Evolutionary conservation across 1,140 invertebrate species (phyloP), one percentile per base, ranked within the genome.

Genomic region (Drosophila subobscura): DNA sequence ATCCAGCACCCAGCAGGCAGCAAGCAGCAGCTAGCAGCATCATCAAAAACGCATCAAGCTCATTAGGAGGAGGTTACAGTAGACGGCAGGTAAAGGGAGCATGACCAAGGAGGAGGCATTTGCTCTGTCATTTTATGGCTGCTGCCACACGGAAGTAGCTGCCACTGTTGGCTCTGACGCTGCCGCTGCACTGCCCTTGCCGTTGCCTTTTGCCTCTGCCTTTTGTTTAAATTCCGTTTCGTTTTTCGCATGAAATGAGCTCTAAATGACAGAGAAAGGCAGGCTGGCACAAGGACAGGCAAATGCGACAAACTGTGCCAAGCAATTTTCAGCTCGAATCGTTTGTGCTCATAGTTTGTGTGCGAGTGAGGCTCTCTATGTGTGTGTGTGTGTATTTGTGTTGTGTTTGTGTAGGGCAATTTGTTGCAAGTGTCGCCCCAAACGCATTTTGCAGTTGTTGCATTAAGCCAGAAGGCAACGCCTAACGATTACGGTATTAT

Each of bases 21-120:
- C 33, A 27, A 51, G 49, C 70, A 37, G 59, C 63, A 67, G 59
- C 59, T 60, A 77, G 72, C 78, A 76, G 83, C 81, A 85, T 85
- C 81, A 85, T 85, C 81, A 85, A 85, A 85, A 85, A 85, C 81
- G 81, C 81, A 85, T 85, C 81, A 85, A 79, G 66, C 83, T 88
- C 77, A 85, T 85, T 86, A 76, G 72, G 61, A 47, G 33, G 51
- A 54, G 44, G 14, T 16, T 40, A 52, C 50, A 52, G 27, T 52
- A 33, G 29, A 37, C 33, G 4, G 8, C 5, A 4, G 47, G 65
- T 68, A 51, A 54, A 79, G 56, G 50, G 20, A 51, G 37, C 16
- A 44, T 33, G 5, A 52, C 27, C 59, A 56, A 29, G 61, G 55
- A 27, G 37, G 52, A 42, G 65, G 65, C 77, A 77, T 77, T 85